phyloP scores from a whole-genome alignment of 2,888 invertebrate species.

The Atrina japonica region DNA sequence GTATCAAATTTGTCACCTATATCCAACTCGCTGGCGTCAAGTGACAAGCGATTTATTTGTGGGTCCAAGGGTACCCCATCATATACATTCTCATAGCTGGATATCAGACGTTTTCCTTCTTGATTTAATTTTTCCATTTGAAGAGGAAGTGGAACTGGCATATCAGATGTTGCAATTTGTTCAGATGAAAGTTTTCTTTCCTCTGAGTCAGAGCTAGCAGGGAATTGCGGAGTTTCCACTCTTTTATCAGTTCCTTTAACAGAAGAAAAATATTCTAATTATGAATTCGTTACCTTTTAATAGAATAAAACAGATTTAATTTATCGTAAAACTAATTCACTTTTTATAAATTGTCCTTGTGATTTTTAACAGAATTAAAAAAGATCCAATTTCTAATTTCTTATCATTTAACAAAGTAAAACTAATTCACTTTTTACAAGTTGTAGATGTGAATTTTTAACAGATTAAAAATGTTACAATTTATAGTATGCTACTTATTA shows the following conservation, averaged over 20 bases:
- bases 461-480: too few species aligned
- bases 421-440: too few species aligned
- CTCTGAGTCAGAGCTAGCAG: constrained; percentile 9
- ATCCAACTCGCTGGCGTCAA: constrained; percentile 67
- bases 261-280: too few species aligned
- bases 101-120: constrained; percentile 54
- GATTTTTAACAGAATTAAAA: too few species aligned
- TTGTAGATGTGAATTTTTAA: too few species aligned
- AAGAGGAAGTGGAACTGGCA: constrained; percentile 46
- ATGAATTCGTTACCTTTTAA: too few species aligned
- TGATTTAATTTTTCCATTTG: constrained; percentile 53
- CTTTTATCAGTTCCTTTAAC: neutral
- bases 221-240: neutral
- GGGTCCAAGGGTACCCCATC: constrained; percentile 64
- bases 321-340: too few species aligned
- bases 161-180: constrained; percentile 21
- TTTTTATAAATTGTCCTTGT: too few species aligned
- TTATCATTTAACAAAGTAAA: too few species aligned
- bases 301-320: too few species aligned
- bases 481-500: too few species aligned
- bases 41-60: constrained; percentile 60
- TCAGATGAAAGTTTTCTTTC: constrained; percentile 2
- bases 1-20: constrained; percentile 76
- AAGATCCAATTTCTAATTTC: too few species aligned
- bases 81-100: constrained; percentile 72